Evolutionary conservation across 2,113 vertebrate species (phyloP).

Genomic region (Terrapene triunguis): DNA sequence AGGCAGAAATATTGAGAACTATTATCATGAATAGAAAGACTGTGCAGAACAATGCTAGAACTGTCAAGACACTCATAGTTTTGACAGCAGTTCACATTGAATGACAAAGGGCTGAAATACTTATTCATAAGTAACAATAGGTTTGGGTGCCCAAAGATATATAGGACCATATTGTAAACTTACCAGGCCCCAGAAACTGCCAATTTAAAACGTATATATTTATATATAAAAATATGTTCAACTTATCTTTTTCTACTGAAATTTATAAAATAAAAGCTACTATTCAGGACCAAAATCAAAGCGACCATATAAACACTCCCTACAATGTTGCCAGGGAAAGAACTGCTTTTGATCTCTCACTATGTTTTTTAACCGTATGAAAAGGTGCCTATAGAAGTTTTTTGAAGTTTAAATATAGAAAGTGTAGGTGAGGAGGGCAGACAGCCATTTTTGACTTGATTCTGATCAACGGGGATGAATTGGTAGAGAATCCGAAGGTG

Average conservation of each 20-base stretch:
- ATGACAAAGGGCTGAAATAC: background rate
- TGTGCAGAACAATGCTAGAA: background rate
- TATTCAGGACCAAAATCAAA: background rate
- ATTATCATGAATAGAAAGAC: background rate
- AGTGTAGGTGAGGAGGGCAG: fast-evolving
- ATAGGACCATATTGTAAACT: background rate
- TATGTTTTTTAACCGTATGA: background rate
- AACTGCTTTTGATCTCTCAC: background rate
- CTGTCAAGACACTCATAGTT: background rate
- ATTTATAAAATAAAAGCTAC: background rate
- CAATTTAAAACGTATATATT: background rate
- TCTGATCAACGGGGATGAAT: background rate
- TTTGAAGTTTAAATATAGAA: background rate
- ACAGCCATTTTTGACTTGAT: background rate
- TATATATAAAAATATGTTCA: background rate
- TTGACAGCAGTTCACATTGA: background rate
- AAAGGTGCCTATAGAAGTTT: background rate
- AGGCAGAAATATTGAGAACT: background rate
- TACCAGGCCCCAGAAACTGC: background rate
- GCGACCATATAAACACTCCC: fast-evolving
- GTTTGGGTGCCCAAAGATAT: background rate
- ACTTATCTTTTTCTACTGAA: background rate
- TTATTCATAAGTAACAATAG: background rate
- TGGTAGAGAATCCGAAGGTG: background rate
- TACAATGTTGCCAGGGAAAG: fast-evolving